Evolutionary conservation across 2,888 invertebrate genomes (phyloP).

Genomic region (Leucozona laternaria): DNA sequence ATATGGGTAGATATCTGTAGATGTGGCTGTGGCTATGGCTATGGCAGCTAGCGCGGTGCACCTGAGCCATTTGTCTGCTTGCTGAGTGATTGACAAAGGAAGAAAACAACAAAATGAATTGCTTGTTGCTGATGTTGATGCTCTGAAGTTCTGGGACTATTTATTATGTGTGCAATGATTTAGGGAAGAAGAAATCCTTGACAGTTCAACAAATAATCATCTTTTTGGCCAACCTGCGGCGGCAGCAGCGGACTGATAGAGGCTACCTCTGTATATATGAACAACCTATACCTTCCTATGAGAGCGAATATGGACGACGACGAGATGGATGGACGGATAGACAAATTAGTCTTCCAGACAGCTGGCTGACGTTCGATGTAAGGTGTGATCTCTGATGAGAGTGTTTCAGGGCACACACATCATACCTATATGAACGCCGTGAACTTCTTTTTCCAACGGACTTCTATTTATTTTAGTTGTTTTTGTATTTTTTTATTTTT

Average conservation of each 20-base stretch:
- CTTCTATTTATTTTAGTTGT: conserved; percentile 19
- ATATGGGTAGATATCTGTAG: conserved; percentile 11
- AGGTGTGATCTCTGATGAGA: conserved; percentile 76
- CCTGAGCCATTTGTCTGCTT: conserved; percentile 63
- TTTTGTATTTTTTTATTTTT: conserved; percentile 28
- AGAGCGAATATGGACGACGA: not conserved
- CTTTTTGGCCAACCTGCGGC: conserved; percentile 62
- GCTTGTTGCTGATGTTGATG: conserved; percentile 62
- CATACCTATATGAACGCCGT: conserved; percentile 48
- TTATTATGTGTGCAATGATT: conserved; percentile 45
- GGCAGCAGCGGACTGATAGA: conserved; percentile 11
- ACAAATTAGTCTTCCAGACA: conserved; percentile 73
- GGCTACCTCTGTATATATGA: not conserved
- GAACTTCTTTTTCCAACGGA: conserved; percentile 46
- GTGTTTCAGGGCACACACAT: conserved; percentile 69
- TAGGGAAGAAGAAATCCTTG: conserved; percentile 69
- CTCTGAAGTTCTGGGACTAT: conserved; percentile 11
- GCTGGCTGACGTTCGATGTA: conserved; percentile 75
- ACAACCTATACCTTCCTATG: not conserved
- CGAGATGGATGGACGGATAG: conserved; percentile 63
- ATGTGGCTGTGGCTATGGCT: not conserved
- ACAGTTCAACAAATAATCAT: conserved; percentile 75
- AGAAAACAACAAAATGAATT: conserved; percentile 63
- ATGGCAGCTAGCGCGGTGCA: conserved; percentile 57
- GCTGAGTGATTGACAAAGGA: conserved; percentile 72